Percentiles rank a stretch among this genome's conserved stretches.
Conservation (phyloP, 2,797 vertebrate genomes). For the Scolopax bukidnonensis region DNA sequence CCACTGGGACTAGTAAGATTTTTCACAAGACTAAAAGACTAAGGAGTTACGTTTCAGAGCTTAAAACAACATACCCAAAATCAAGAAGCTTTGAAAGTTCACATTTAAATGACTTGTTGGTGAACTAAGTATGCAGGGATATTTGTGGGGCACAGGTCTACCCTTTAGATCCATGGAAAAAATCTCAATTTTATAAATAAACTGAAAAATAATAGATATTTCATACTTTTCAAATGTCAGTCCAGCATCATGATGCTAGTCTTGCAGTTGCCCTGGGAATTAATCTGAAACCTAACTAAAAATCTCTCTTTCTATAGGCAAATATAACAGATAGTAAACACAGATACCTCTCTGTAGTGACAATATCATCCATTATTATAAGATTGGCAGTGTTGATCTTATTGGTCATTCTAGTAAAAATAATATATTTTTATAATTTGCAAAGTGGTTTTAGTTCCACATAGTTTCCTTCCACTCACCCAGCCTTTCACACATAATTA, state of each 20-base stretch:
- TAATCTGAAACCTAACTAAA: not conserved
- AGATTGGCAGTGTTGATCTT: not conserved
- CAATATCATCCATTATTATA: not conserved
- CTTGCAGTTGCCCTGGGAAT: not conserved
- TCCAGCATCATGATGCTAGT: not conserved
- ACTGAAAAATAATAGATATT: not conserved
- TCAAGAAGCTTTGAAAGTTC: not conserved
- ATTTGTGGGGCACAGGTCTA: rapidly evolving
- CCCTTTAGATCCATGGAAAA: not conserved
- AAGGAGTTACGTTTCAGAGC: not conserved
- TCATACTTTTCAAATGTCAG: not conserved
- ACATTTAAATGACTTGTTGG: not conserved
- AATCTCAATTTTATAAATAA: not conserved
- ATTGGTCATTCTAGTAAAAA: not conserved
- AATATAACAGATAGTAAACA: not conserved
- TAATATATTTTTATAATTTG: not conserved
- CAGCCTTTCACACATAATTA: not conserved
- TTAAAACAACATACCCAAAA: not conserved
- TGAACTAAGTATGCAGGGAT: not conserved
- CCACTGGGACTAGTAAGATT: not conserved
- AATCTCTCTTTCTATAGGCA: not conserved
- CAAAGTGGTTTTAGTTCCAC: not conserved
- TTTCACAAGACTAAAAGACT: not conserved
- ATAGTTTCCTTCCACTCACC: not conserved
- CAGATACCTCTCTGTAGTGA: not conserved